A percentile compares a stretch with the other conserved stretches of the same genome.
phyloP scores from a whole-genome alignment of 2,797 vertebrate genomes.

The Acanthornis magna region DNA sequence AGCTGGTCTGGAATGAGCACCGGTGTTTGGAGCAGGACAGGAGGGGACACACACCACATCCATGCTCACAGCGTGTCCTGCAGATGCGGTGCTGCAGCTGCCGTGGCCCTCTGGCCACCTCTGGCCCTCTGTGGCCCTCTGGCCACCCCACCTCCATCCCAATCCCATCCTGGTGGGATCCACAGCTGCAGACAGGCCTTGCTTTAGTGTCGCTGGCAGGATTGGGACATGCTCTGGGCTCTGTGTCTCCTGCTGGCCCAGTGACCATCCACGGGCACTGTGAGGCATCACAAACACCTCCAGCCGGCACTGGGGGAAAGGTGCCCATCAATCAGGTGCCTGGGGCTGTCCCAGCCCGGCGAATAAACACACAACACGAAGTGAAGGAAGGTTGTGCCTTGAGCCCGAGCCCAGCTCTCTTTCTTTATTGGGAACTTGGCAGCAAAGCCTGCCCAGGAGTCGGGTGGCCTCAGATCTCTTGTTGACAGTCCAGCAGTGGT shows the following conservation, averaged over 20 bases:
- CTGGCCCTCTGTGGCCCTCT: neutral
- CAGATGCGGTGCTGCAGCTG: neutral
- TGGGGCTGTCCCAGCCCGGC: neutral
- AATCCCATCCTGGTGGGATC: neutral
- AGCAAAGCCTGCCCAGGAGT: neutral
- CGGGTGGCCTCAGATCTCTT: neutral
- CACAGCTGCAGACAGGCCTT: neutral
- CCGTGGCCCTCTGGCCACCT: neutral
- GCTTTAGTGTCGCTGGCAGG: neutral
- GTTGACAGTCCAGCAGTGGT: constrained; percentile 34
- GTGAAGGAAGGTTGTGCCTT: neutral
- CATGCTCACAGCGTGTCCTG: neutral
- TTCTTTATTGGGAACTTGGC: neutral
- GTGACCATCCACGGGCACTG: accelerated
- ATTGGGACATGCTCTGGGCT: neutral
- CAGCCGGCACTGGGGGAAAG: neutral
- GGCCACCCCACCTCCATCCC: neutral
- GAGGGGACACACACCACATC: neutral
- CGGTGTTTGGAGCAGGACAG: neutral
- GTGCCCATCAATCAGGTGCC: neutral
- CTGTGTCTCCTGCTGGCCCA: neutral
- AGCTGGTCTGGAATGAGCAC: neutral
- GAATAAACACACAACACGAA: neutral
- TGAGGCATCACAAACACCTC: neutral
- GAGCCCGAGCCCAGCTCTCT: neutral